Percentiles rank a stretch among this genome's conserved stretches.
phyloP scores from a whole-genome alignment of 2,888 invertebrate genomes.

The Tachystola acroxantha region DNA sequence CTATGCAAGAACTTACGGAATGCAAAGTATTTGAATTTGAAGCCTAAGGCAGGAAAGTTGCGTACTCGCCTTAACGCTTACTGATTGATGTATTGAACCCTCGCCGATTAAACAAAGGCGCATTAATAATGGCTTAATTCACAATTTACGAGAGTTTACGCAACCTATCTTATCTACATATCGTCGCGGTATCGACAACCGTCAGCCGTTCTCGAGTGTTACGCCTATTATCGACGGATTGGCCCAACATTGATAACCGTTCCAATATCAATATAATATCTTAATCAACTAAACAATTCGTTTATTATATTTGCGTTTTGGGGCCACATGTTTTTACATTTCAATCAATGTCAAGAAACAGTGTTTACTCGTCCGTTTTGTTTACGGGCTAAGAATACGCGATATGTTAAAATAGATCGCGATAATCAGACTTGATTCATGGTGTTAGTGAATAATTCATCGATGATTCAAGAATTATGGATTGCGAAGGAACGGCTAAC shows the following conservation, averaged over 20 bases:
- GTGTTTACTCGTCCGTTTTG: neutral
- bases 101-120: neutral
- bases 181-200: conserved; percentile 22
- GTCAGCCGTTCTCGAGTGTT: conserved; percentile 27
- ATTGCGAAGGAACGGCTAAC: neutral
- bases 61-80: no score
- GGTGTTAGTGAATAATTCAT: neutral
- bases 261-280: conserved; percentile 14
- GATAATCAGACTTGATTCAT: neutral
- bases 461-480: neutral
- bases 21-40: no score
- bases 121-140: no score
- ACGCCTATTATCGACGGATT: conserved; percentile 36
- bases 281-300: conserved; percentile 34
- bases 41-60: no score
- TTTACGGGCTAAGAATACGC: conserved; percentile 1
- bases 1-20: no score
- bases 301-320: neutral
- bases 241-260: conserved; percentile 33
- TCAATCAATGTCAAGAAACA: conserved; percentile 1
- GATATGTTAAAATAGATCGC: neutral
- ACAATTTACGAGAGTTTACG: conserved; percentile 8
- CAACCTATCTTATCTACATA: conserved; percentile 21
- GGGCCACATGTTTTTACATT: neutral
- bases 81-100: no score